Evolutionary conservation across 2,113 vertebrate genomes (phyloP), one percentile per base, ranked within the genome.

Genomic region (Murina feae): DNA sequence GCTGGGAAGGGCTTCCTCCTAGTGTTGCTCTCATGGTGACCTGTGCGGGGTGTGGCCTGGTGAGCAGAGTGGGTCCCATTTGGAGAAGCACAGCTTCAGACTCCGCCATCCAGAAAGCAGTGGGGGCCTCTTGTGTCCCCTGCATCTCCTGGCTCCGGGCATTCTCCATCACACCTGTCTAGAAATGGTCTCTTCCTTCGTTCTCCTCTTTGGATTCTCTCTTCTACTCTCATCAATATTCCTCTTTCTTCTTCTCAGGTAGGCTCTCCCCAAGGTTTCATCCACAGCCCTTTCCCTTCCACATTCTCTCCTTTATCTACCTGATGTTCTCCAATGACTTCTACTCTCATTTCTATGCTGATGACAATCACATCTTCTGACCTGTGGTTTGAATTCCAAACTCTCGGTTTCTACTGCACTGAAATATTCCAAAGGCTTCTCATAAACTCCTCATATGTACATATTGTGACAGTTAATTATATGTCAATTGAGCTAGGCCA

Each of bases 121-220:
- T 1, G 11, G 76, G 39, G 69, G 3, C 42, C 47, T 35, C 32
- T 25, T 42, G 1, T 0, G 3, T 37, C 25, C 35, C 20, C 5
- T 0, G 17, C 3, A 2, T 18, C 3, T n/a, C 37, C 71, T 4
- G 13, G 47, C 23, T 42, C 23, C 7, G 16, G 30, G 14, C 25
- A 3, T n/a, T 20, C 5, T 44, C 53, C 2, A 1, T 30, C 4
- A 0, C 6, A 12, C 23, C 32, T 47, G 32, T 68, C 44, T n/a
- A 42, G 16, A 60, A 18, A n/a, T 1, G 39, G 20, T 5, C 28
- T n/a, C 58, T 32, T 71, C 55, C 23, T 35, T 63, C 1, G 0
- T 23, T 8, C 32, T 32, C 58, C 18, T 1, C 0, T 28, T 25
- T 6, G 6, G 4, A 9, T 1, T 44, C 18, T 1, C 13, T 16